These are phyloP conservation scores for Dicerorhinus sumatrensis DNA, from an alignment of 2,113 vertebrate genomes.

Conservation along the genomic window DNA sequence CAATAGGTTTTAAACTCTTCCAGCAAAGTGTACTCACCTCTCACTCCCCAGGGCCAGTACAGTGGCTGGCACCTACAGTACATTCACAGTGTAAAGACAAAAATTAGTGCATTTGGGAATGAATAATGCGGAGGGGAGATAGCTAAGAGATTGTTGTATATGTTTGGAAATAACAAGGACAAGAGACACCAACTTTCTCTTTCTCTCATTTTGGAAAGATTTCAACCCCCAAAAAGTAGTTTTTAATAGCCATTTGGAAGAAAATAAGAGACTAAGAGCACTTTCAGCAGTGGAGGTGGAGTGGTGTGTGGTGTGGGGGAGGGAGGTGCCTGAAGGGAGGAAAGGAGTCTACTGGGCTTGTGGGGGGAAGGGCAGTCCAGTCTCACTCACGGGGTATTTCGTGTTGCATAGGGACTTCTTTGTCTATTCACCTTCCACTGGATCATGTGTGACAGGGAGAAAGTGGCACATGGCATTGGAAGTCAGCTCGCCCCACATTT, in stretches of 20 bases:
- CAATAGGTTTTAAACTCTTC: neutral
- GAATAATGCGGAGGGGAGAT: neutral
- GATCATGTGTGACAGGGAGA: neutral
- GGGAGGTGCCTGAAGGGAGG: too few species aligned
- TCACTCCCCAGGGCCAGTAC: neutral
- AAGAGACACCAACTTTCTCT: neutral
- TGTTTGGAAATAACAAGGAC: constrained; percentile 3
- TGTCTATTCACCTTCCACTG: neutral
- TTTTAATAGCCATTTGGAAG: neutral
- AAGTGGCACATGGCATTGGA: too few species aligned
- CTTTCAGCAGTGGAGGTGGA: neutral
- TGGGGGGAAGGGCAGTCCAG: neutral
- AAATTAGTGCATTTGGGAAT: neutral
- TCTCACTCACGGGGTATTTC: accelerated
- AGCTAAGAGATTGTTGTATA: neutral
- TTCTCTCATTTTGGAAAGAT: neutral
- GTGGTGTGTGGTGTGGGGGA: accelerated
- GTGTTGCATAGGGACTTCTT: neutral
- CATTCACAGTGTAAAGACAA: neutral
- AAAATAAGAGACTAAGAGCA: neutral
- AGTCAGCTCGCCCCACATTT: neutral
- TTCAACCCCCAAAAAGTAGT: neutral
- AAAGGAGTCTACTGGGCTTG: neutral
- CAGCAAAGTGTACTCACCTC: neutral
- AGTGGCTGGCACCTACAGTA: neutral